Conservation (phyloP, 92 coral and sea anemone genomes). For the Heliopora coerulea region DNA sequence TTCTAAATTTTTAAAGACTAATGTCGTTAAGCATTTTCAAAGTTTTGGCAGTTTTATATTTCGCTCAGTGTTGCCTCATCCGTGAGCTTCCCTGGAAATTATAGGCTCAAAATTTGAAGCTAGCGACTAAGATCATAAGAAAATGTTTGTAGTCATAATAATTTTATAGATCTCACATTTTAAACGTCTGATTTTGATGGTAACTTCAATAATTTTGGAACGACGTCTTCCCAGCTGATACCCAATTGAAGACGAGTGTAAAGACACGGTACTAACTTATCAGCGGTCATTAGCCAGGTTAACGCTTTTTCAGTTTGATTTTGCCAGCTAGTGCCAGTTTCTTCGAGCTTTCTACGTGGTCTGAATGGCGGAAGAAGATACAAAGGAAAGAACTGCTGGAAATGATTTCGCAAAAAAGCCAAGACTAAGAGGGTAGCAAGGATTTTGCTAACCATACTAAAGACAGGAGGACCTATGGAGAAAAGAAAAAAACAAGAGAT, state of each 20-base stretch:
- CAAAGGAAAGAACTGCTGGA: conserved; percentile 55
- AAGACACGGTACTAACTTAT: conserved; percentile 73
- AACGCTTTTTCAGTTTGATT: conserved; percentile 56
- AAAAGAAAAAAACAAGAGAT: too few species aligned
- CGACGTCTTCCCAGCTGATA: conserved; percentile 68
- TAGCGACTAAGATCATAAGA: too few species aligned
- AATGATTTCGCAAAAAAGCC: conserved; percentile 57
- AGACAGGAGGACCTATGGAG: conserved; percentile 72
- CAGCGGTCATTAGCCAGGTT: conserved; percentile 74
- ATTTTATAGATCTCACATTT: too few species aligned
- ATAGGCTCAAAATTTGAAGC: too few species aligned
- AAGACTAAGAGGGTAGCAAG: conserved; percentile 74
- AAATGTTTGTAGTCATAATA: too few species aligned
- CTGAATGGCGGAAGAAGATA: conserved; percentile 44
- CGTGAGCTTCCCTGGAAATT: too few species aligned
- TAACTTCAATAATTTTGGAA: conserved; percentile 16
- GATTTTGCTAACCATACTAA: conserved; percentile 60
- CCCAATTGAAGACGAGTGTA: conserved; percentile 93
- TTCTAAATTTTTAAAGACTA: too few species aligned
- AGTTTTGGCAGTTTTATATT: too few species aligned
- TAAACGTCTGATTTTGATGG: neutral
- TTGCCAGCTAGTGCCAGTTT: conserved; percentile 48
- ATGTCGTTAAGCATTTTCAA: too few species aligned
- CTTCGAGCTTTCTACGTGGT: neutral
- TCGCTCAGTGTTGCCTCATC: too few species aligned